A percentile compares a stretch with the other conserved stretches of the same genome.
Conservation (phyloP, 2,797 vertebrate genomes). For the Meriones psammophilus region DNA sequence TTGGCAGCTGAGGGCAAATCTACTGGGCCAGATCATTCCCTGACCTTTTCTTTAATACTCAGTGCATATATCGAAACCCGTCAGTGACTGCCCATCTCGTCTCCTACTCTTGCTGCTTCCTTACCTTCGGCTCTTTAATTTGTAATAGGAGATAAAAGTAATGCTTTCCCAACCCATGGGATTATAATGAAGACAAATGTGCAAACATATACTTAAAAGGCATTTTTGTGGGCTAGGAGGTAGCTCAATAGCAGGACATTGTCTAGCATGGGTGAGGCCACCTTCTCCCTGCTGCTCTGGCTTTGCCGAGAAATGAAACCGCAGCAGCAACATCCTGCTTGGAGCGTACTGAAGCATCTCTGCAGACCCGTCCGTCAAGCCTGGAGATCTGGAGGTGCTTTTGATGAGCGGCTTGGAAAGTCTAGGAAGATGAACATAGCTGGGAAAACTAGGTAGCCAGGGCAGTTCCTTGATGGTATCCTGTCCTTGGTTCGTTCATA, state of each 20-base stretch:
- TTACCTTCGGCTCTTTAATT: background rate
- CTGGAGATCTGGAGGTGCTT: background rate
- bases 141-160: slow-evolving; percentile 37
- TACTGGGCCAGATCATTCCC: background rate
- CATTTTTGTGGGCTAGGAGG: background rate
- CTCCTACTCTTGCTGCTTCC: slow-evolving; percentile 5
- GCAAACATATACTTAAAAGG: slow-evolving; percentile 42
- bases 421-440: background rate
- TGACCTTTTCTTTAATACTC: slow-evolving; percentile 17
- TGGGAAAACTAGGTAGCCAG: background rate
- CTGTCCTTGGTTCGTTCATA: background rate
- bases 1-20: slow-evolving; percentile 11
- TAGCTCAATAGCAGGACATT: background rate
- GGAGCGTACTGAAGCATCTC: too few species aligned
- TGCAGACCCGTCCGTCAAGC: background rate
- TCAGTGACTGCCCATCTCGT: slow-evolving; percentile 8
- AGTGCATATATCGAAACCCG: slow-evolving; percentile 21
- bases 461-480: background rate
- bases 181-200: slow-evolving; percentile 55
- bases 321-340: background rate
- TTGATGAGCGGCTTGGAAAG: background rate
- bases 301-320: background rate
- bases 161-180: background rate
- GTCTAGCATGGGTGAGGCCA: background rate
- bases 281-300: background rate